Percentiles rank a stretch among this genome's conserved stretches.
Conservation (phyloP, 2,797 vertebrate species). For the Cebuella pygmaea region DNA sequence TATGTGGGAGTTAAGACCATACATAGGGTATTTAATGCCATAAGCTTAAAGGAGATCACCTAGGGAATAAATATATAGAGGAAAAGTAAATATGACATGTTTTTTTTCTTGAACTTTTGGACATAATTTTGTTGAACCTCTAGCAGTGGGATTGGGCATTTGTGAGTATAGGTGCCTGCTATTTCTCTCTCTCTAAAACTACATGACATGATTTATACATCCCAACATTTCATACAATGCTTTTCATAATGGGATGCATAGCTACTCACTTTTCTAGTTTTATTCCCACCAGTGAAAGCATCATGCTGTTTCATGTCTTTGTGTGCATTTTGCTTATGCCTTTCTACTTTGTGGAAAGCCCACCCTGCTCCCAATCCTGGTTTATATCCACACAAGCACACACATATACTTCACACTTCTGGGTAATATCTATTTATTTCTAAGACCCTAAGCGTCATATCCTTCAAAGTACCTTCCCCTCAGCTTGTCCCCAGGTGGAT, state of each 20-base stretch:
- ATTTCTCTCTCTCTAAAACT: not conserved
- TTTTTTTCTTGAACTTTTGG: not conserved
- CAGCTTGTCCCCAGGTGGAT: not conserved
- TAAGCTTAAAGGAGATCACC: not conserved
- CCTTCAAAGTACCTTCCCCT: not conserved
- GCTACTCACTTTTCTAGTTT: not conserved
- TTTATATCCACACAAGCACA: no score
- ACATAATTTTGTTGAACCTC: not conserved
- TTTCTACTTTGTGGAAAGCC: not conserved
- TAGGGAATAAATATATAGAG: not conserved
- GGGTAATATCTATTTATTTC: not conserved
- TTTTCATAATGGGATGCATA: not conserved
- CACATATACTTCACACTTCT: not conserved
- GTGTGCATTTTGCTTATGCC: not conserved
- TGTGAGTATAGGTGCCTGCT: not conserved
- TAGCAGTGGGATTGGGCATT: not conserved
- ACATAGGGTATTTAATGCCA: not conserved
- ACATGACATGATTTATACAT: not conserved
- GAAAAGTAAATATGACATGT: not conserved
- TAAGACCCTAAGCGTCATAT: not conserved
- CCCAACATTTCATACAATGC: not conserved
- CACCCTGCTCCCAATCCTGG: not conserved
- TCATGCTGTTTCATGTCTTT: not conserved
- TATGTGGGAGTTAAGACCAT: not conserved
- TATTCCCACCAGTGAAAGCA: not conserved